Conservation (phyloP, 2,113 vertebrate genomes). For the Rostratula benghalensis region DNA sequence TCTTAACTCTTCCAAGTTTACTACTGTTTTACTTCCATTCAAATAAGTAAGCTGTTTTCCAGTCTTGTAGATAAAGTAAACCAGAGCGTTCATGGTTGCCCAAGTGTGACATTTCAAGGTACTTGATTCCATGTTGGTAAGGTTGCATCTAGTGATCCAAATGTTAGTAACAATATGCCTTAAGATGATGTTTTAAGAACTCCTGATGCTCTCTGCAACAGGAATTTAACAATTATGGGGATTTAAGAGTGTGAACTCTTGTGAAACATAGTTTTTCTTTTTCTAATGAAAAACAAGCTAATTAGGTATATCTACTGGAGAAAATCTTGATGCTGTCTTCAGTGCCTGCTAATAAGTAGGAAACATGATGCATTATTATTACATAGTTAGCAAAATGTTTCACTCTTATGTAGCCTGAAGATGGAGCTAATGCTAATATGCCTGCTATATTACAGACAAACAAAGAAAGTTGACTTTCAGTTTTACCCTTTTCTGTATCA, state of each 20-base stretch:
- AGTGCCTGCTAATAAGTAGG: background rate
- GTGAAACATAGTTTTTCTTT: background rate
- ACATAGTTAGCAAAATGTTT: background rate
- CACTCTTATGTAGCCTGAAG: background rate
- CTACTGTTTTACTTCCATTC: background rate
- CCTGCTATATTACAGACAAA: background rate
- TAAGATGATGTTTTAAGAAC: background rate
- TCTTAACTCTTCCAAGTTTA: background rate
- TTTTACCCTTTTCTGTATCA: background rate
- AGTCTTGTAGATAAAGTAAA: background rate
- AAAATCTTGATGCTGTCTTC: background rate
- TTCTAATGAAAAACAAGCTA: background rate
- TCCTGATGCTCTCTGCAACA: background rate
- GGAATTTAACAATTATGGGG: background rate
- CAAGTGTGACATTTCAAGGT: background rate
- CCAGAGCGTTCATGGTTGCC: background rate
- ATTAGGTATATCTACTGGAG: background rate
- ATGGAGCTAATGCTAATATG: background rate
- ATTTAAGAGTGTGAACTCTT: background rate
- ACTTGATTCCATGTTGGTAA: background rate
- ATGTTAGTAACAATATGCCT: background rate
- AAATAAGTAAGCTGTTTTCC: background rate
- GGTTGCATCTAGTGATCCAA: background rate
- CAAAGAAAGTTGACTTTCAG: background rate
- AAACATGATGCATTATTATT: background rate